phyloP scores from a whole-genome alignment of 2,113 vertebrate species.

The Ochotona princeps region DNA sequence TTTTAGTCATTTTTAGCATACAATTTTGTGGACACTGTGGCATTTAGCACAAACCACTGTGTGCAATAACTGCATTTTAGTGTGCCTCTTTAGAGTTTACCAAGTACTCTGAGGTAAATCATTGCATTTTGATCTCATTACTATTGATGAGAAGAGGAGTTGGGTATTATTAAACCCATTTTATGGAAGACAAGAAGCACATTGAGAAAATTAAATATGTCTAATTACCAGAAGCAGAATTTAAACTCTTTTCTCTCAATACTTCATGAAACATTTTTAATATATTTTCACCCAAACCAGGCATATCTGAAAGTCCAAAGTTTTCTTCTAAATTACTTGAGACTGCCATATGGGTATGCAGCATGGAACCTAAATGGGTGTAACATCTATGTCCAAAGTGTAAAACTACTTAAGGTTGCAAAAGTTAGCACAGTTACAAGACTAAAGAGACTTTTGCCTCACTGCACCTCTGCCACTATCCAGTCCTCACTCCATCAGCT shows the following conservation, averaged over 20 bases:
- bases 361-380: neutral
- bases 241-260: neutral
- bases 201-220: neutral
- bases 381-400: neutral
- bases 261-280: neutral
- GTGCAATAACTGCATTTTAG: neutral
- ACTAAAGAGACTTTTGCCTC: neutral
- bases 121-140: neutral
- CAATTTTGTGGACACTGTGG: neutral
- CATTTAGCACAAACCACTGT: neutral
- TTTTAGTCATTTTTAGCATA: neutral
- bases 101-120: neutral
- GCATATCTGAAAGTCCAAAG: neutral
- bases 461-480: fast-evolving
- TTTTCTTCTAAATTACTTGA: neutral
- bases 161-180: neutral
- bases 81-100: neutral
- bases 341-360: neutral
- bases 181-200: neutral
- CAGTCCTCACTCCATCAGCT: fast-evolving
- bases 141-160: neutral
- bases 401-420: neutral
- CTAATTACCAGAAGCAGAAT: neutral
- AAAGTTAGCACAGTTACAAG: neutral
- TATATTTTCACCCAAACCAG: neutral